These are phyloP conservation scores for Montipora capricornis DNA, from an alignment of 64 coral and sea anemone species.

Conservation along the genomic window DNA sequence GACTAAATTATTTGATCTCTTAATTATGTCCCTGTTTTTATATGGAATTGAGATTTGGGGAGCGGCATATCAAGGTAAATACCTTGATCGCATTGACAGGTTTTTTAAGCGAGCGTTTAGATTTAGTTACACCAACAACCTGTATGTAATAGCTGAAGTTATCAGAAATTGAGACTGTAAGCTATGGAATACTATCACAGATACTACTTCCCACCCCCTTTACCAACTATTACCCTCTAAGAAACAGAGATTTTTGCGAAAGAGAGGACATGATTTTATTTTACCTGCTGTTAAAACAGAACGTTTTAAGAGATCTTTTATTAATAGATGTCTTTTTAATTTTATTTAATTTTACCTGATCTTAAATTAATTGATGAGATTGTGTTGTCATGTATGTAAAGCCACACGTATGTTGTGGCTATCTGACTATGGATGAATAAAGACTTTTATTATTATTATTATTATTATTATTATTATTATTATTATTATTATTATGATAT, in stretches of 20 bases:
- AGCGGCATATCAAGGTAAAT: slow-evolving; percentile 26
- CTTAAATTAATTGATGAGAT: slow-evolving; percentile 3
- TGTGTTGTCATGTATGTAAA: neutral
- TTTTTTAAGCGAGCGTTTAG: slow-evolving; percentile 39
- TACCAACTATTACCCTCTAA: slow-evolving; percentile 3
- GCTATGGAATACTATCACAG: neutral
- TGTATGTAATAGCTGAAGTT: neutral
- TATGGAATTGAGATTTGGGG: slow-evolving; percentile 69
- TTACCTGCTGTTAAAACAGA: slow-evolving; percentile 60
- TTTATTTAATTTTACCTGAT: slow-evolving; percentile 11
- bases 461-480: no score
- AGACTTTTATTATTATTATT: no score
- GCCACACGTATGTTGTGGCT: slow-evolving; percentile 2
- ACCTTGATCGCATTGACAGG: slow-evolving; percentile 36
- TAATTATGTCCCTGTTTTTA: slow-evolving; percentile 41
- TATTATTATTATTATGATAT: no score
- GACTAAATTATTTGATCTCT: slow-evolving; percentile 12
- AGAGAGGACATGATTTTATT: slow-evolving; percentile 46
- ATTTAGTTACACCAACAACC: neutral
- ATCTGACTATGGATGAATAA: slow-evolving; percentile 4
- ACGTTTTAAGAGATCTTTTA: slow-evolving; percentile 40
- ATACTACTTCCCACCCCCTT: neutral
- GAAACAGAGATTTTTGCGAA: slow-evolving; percentile 31
- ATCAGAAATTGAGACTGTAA: slow-evolving; percentile 7
- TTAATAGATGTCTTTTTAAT: slow-evolving; percentile 31